Base-by-base conservation (phyloP, 2,888 invertebrate species). In the Omphaloscelis lunosa region DNA sequence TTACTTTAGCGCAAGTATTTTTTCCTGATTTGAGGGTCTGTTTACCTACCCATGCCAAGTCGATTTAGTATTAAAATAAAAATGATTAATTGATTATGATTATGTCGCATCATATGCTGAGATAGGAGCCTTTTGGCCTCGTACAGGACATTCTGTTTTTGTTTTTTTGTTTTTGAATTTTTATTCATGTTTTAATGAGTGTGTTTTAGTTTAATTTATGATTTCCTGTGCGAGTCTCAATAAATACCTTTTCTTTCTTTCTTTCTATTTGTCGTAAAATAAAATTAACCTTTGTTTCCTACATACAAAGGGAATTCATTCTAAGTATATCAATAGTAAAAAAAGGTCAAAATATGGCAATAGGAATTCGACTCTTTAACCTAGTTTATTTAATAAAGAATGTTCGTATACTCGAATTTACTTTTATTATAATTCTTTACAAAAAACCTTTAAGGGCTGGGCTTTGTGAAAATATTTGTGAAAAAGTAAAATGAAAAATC, bases 391-490 rank as follows among this genome's bases (percentile, higher is more conserved):
- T 45, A 27, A 53, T 62, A 59, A 74, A 81, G 59, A 75, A 85
- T 61, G n/a, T 75, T 75, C 34, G 27, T 56, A 63, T 20, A 75
- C 56, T 68, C 58, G 29, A 53, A 80, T 83, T 76, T 39, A 72
- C 61, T 77, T 78, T 75, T 72, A 12, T 61, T 75, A 75, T 75
- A 75, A 76, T 79, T 70, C 23, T 75, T 68, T 29, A 58, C 45
- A 66, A 77, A 67, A 69, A 72, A 39, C 62, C 73, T 65, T 59
- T 27, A 78, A 27, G 70, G 68, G 62, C 69, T 66, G 41, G 48
- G 15, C 61, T 85, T 76, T 81, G 66, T 70, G 11, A 75, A 82
- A 86, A 86, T 83, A 85, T 81, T 80, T 84, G 77, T 59, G 67
- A 62, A 80, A 81, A 84, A 72, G 61, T 68, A 61, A 77, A 82